Base-by-base conservation (phyloP, 1,140 invertebrate genomes). In the Neodiprion virginianus region DNA sequence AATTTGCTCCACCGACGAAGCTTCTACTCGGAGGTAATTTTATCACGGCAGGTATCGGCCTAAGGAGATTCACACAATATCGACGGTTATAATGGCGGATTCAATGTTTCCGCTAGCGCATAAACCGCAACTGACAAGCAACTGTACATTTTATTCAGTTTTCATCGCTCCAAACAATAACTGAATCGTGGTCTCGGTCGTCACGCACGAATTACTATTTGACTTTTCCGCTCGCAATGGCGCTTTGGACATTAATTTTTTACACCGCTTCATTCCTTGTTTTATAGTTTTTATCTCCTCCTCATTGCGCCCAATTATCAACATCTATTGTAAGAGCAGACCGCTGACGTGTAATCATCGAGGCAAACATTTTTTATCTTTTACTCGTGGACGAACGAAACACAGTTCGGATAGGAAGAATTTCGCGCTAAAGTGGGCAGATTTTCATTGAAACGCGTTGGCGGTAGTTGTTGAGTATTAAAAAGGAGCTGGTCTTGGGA, bases 361-460 rank as follows among this genome's bases (percentile, higher is more conserved):
- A 14, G 11, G 53, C 53, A 17, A 61, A 61, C n/a, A 14, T 40
- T 61, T 61, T 61, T 61, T 0, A 61, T 61, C 53, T 61, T 8
- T 17, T 17, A 61, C 53, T 61, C 53, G 11, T 12, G 8, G 53
- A 17, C n/a, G n/a, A 14, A 17, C n/a, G n/a, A 14, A 61, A 0
- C n/a, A 8, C n/a, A 14, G 11, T 61, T 17, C 8, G 8, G 53
- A 4, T 40, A 40, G 11, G 53, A 14, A 61, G 5, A 61, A 61
- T 61, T 8, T 61, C n/a, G 53, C n/a, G 28, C 28, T 40, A 40
- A 12, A 61, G 53, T 61, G 53, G 53, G 53, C n/a, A 17, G 53
- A 61, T 61, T 17, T 61, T 61, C 11, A 61, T 61, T 61, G 53
- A 61, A 61, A 61, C n/a, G 53, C 53, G 53, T 61, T 61, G 53